Conservation (phyloP, 2,888 invertebrate species). For the Gymnoscelis rufifasciata region DNA sequence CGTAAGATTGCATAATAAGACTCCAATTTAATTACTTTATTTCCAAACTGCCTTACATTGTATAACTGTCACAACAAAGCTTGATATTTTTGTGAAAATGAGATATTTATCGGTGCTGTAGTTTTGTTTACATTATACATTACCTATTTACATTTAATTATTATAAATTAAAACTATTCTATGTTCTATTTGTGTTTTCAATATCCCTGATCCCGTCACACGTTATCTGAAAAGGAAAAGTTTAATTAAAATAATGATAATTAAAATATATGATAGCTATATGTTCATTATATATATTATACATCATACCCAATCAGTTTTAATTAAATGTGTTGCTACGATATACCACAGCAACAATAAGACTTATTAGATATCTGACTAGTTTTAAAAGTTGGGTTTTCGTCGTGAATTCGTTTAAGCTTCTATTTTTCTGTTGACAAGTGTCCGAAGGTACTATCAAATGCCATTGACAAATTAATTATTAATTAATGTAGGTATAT, state of each 20-base stretch:
- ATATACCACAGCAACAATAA: too few relatives aligned
- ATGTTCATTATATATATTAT: too few relatives aligned
- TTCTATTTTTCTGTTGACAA: too few relatives aligned
- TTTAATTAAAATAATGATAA: background rate
- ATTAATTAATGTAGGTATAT: too few relatives aligned
- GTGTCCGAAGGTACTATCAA: too few relatives aligned
- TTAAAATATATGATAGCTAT: too few relatives aligned
- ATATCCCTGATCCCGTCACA: conserved; percentile 70
- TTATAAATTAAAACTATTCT: conserved; percentile 47
- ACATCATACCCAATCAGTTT: too few relatives aligned
- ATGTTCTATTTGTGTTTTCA: conserved; percentile 55
- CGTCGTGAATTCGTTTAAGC: too few relatives aligned
- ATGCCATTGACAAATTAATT: too few relatives aligned
- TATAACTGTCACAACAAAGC: conserved; percentile 70
- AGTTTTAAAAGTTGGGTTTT: too few relatives aligned
- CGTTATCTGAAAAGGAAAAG: conserved; percentile 63
- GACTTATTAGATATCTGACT: too few relatives aligned
- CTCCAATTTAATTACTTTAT: conserved; percentile 31
- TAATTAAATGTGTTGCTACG: too few relatives aligned
- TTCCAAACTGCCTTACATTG: conserved; percentile 58
- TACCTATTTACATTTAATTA: conserved; percentile 63
- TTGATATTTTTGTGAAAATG: conserved; percentile 76
- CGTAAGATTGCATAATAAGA: conserved; percentile 60
- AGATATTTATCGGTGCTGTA: conserved; percentile 78
- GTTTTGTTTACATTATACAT: conserved; percentile 73